Base-by-base conservation (phyloP, 2,797 vertebrate genomes). In the Diplodus puntazzo region DNA sequence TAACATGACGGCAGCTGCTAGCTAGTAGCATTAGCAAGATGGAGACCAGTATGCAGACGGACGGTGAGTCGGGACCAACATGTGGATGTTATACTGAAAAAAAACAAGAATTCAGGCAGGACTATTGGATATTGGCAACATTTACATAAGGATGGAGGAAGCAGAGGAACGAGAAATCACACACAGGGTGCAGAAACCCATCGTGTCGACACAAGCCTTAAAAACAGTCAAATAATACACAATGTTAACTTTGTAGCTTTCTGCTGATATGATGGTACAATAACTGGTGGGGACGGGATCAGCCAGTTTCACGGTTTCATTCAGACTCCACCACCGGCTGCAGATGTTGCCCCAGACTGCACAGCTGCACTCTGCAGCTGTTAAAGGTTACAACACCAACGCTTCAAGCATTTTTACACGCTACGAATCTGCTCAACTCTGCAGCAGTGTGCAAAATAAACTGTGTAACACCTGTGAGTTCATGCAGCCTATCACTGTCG, bases 331-430 rank as follows among this genome's bases (percentile, higher is more conserved):
- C 52, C 50, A 12, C 53, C 30, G 23, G 18, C 45, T 50, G 46
- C 55, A 49, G 68, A 39, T 11, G 27, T 50, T 16, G 52, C 5
- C 11, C 27, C 53, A n/a, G 54, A 50, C 21, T 53, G n/a, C n/a
- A 54, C 65, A 68, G n/a, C 54, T 25, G 16, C 48, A 42, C n/a
- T 6, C 17, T 45, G 65, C 42, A 69, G 65, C 27, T 42, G 49
- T 23, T 54, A 8, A 42, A 53, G 34, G 23, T 68, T 52, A 21
- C 34, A 16, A 20, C 34, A 16, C 20, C 9, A 16, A 60, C 0
- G 1, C 42, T 48, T 3, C 42, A n/a, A 25, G 30, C 50, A 48
- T 20, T 17, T 42, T 34, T 43, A 52, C 34, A 53, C 30, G 49
- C 39, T 54, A 18, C 54, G 16, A 2, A 45, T 54, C 59, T 53